Evolutionary conservation across 2,797 vertebrate species (phyloP).

Genomic region (Menidia menidia): DNA sequence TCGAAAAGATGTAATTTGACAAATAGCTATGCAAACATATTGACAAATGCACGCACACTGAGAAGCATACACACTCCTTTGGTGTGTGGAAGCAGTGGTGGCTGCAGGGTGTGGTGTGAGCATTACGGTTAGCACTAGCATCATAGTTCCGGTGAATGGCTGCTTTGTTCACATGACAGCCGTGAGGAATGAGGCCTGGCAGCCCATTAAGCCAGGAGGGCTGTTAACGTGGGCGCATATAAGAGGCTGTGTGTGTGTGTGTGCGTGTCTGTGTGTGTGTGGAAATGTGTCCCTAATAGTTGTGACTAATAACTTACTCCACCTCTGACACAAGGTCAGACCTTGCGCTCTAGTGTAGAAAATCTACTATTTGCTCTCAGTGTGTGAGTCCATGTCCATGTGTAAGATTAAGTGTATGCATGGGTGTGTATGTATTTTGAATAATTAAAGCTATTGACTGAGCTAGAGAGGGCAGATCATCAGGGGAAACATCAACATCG

Average conservation of each 20-base stretch:
- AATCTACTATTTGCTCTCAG: slow-evolving; percentile 67
- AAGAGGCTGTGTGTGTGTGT: slow-evolving; percentile 31
- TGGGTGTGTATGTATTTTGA: slow-evolving; percentile 70
- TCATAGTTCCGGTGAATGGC: slow-evolving; percentile 84
- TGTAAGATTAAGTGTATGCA: slow-evolving; percentile 56
- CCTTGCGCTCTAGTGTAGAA: slow-evolving; percentile 61
- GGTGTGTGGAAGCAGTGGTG: slow-evolving; percentile 57
- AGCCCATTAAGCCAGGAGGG: slow-evolving; percentile 77
- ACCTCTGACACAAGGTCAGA: slow-evolving; percentile 83
- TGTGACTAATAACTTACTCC: slow-evolving; percentile 81
- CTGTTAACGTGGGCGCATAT: slow-evolving; percentile 59
- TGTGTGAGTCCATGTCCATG: slow-evolving; percentile 31
- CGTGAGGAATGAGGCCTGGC: slow-evolving; percentile 82
- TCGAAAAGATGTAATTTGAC: slow-evolving; percentile 79
- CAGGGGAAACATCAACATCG: slow-evolving; percentile 66
- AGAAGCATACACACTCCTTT: slow-evolving; percentile 34
- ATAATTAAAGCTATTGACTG: slow-evolving; percentile 76
- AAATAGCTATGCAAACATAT: slow-evolving; percentile 80
- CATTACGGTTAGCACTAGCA: slow-evolving; percentile 76
- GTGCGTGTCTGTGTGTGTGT: slow-evolving; percentile 30
- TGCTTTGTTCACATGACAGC: slow-evolving; percentile 86
- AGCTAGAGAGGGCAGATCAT: slow-evolving; percentile 64
- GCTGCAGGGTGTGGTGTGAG: slow-evolving; percentile 77
- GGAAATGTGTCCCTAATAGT: slow-evolving; percentile 75
- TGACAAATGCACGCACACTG: slow-evolving; percentile 39